Evolutionary conservation across 2,888 invertebrate genomes (phyloP), one percentile per base, ranked within the genome.

Genomic region (Lasioglossum morio): DNA sequence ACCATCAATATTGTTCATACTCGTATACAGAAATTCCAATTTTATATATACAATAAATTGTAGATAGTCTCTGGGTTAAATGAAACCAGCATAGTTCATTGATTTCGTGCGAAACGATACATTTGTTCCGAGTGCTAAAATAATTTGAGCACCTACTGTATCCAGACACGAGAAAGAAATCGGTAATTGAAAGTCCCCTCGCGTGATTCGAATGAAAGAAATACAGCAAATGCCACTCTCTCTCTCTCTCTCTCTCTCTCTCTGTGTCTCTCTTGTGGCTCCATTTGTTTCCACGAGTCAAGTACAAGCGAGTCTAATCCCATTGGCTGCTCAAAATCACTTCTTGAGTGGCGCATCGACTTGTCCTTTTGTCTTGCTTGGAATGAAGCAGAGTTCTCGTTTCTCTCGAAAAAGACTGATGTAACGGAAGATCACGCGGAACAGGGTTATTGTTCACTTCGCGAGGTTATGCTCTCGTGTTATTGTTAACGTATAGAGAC

Each of bases 321-420:
- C 37, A 40, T 14, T 70, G 23, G 12, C 69, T 40, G 69, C 69
- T 70, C 69, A 70, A 70, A 23, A 40, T 40, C 69, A 70, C 69
- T 70, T 70, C 69, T 70, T 40, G 37, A n/a, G 23, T n/a, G n/a
- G 19, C 23, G 12, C 37, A 37, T 12, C 69, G 23, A 70, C 69
- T 69, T 69, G 19, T 34, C 69, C 4, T 69, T 34, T 53, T 53
- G 53, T 37, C 37, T 37, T 37, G 16, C 10, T 23, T 7, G 3
- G 19, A 2, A 63, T 7, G 2, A 16, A 16, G 40, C 40, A 43
- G 40, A 43, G 4, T 5, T 30, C 14, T 63, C 14, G 30, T 63
- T 16, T 34, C 30, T 63, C 34, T 63, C 46, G 5, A 14, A 12
- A 63, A 34, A 30, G 5, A 30, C 34, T 16, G 5, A 30, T 30